A percentile compares a stretch with the other conserved stretches of the same genome.
phyloP scores from a whole-genome alignment of 53 echinoderm and acorn worm genomes.

The Henricia sp. region DNA sequence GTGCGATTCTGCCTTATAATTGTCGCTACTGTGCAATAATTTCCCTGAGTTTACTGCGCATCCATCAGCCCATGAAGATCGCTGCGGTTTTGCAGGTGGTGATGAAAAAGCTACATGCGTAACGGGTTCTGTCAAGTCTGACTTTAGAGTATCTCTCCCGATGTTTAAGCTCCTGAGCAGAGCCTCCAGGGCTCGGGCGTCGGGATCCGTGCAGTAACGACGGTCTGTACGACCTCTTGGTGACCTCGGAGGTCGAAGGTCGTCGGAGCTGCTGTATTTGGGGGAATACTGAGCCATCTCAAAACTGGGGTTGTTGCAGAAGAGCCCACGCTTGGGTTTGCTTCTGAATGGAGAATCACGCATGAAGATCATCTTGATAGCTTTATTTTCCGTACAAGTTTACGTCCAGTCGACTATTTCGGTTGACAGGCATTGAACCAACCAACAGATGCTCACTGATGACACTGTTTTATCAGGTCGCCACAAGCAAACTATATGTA shows the following conservation, averaged over 20 bases:
- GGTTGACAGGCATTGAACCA: background rate
- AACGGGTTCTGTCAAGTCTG: background rate
- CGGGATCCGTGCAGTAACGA: conserved; percentile 66
- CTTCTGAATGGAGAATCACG: conserved; percentile 59
- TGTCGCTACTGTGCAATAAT: conserved; percentile 1
- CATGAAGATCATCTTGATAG: conserved; percentile 66
- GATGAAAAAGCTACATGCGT: conserved; percentile 6
- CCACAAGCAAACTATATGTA: background rate
- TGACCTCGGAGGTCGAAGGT: conserved; percentile 66
- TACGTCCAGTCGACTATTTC: background rate
- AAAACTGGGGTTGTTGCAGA: conserved; percentile 80
- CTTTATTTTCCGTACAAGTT: background rate
- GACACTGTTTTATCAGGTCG: conserved; percentile 12
- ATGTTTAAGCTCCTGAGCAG: conserved; percentile 27
- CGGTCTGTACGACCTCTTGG: conserved; percentile 64
- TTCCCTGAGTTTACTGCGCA: conserved; percentile 19
- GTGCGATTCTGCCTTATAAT: conserved; percentile 12
- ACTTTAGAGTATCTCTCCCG: conserved; percentile 18
- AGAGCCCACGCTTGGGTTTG: conserved; percentile 66
- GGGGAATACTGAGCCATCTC: conserved; percentile 85
- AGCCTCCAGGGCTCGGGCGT: conserved; percentile 21
- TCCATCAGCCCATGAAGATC: conserved; percentile 28
- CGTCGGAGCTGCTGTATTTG: conserved; percentile 70
- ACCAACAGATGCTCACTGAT: conserved; percentile 3
- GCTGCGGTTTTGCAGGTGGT: conserved; percentile 35